These are phyloP conservation scores for Zootoca vivipara DNA, from an alignment of 2,113 vertebrate genomes.

Conservation along the genomic window DNA sequence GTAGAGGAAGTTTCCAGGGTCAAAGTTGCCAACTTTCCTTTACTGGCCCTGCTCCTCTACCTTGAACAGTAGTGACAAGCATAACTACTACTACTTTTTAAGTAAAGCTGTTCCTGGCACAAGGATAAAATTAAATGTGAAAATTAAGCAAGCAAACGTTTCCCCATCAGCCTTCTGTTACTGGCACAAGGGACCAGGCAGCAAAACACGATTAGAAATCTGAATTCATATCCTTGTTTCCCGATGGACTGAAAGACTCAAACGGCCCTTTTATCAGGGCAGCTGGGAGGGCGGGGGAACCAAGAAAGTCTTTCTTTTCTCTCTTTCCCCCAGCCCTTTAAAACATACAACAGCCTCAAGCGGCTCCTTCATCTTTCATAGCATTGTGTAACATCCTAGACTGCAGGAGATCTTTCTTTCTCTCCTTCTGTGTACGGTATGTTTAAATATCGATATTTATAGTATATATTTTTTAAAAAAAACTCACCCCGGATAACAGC, in stretches of 20 bases:
- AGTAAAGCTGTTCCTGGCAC: too few species aligned
- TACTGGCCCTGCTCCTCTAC: too few species aligned
- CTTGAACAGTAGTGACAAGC: neutral
- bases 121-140: neutral
- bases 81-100: neutral
- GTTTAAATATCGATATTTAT: too few species aligned
- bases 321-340: neutral
- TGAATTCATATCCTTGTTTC: too few species aligned
- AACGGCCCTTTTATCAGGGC: neutral
- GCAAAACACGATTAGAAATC: too few species aligned
- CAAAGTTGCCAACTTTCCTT: neutral
- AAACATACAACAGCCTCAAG: too few species aligned
- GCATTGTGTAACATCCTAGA: neutral
- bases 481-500: conserved; percentile 15
- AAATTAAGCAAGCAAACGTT: neutral
- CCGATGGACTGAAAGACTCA: too few species aligned
- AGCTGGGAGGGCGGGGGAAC: neutral
- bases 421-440: neutral
- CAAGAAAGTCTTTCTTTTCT: neutral
- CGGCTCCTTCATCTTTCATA: neutral
- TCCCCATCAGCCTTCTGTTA: neutral
- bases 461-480: neutral
- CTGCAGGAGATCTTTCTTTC: neutral
- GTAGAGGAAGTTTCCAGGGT: neutral
- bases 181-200: neutral